Base-by-base conservation (phyloP, 1,140 invertebrate genomes). In the Atta texana region DNA sequence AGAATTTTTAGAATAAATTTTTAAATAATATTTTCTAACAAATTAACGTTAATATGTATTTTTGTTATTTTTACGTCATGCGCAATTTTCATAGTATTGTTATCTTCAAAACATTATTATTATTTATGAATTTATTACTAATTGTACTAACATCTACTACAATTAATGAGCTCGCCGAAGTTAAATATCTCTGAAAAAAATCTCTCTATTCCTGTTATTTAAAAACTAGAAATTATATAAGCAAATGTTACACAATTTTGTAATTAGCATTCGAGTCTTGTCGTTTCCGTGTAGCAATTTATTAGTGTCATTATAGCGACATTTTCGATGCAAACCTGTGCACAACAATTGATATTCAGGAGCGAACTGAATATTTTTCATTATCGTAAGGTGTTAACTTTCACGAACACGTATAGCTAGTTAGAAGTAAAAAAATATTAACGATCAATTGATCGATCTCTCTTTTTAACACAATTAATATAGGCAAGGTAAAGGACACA, bases 401-500 rank as follows among this genome's bases (percentile, higher is more conserved):
- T 71, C 51, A 18, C 51, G 5, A 71, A 71, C 31, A 28, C 14
- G 6, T 69, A 31, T n/a, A 21, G 39, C 28, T 31, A 31, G 31
- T 72, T 57, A 68, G 66, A 24, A 71, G 12, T 5, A 10, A 6
- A 49, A 49, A 71, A 44, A 72, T 55, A 12, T 72, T 10, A 24
- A 69, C 49, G 49, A 69, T 39, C 49, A 44, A 81, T 69, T n/a
- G 21, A 14, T 81, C 64, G 6, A 21, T 81, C 21, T 28, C 51
- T 21, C 8, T 12, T 24, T 28, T 81, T 71, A 81, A 18, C 53
- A 81, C 39, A 71, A 59, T 81, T 72, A 71, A n/a, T 66, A 24
- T 57, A 44, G 21, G 51, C 53, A 68, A 81, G 51, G n/a, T 81
- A 68, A 81, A 71, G 51, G 31, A 57, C 31, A 44, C 31, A 34